phyloP scores from a whole-genome alignment of 1,140 invertebrate genomes.

The Tetranychus urticae region DNA sequence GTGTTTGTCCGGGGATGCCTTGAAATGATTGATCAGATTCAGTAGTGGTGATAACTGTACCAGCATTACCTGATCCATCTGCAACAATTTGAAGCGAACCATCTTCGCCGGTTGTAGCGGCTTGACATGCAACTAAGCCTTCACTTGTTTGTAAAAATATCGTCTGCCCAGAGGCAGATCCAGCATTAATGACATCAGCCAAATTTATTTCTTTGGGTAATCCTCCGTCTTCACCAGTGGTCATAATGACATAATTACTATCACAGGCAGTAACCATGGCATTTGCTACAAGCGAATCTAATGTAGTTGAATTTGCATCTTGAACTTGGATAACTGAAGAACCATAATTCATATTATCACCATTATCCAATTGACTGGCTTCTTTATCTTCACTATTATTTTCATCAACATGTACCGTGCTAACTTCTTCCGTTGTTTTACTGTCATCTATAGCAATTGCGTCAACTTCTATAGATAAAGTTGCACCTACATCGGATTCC shows the following conservation, averaged over 20 bases:
- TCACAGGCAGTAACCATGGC: background rate
- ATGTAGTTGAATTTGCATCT: background rate
- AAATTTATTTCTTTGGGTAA: constrained; percentile 2
- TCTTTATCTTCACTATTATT: background rate
- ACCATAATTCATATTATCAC: background rate
- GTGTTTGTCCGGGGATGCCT: background rate
- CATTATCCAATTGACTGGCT: background rate
- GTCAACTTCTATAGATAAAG: background rate
- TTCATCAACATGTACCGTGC: too few relatives aligned
- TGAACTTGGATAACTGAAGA: constrained; percentile 3
- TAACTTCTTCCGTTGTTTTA: too few relatives aligned
- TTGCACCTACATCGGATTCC: background rate
- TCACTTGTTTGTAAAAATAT: constrained; percentile 3
- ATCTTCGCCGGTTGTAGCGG: background rate
- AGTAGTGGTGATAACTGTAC: background rate
- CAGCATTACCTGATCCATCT: background rate
- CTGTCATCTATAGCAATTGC: background rate
- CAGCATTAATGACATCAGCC: background rate
- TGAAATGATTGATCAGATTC: background rate
- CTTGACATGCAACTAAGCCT: constrained; percentile 2
- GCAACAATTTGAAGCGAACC: background rate
- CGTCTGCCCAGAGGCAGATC: background rate
- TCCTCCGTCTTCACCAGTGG: background rate
- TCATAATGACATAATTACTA: constrained; percentile 4
- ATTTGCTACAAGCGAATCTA: background rate